Evolutionary conservation across 1,140 invertebrate genomes (phyloP), one percentile per base, ranked within the genome.

Genomic region (Pentalonia nigronervosa): DNA sequence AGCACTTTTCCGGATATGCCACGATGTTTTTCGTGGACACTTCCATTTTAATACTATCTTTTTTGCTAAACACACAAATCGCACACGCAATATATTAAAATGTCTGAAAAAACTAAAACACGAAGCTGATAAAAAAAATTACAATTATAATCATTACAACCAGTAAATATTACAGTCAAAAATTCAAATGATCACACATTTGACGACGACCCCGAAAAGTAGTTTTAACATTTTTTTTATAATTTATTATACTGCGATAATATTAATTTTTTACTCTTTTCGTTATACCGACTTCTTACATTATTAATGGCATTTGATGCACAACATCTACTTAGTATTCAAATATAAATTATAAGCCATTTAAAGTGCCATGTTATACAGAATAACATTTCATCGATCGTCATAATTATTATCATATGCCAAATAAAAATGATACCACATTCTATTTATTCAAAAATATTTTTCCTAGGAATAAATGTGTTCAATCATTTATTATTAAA

Each of bases 1-100:
- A 94, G 95, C 98, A 99, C 94, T 97, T 95, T 83, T 97, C 96
- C 1, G 97, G 96, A 94, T 97, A 97, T 0, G 98, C 97, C 2
- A 96, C 96, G 89, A 99, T 95, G 95, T 99, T 98, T 95, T 98
- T 98, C 53, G 97, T 96, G 1, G 97, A 96, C 17, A 98, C 96
- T 94, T 97, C 95, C 96, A 98, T 98, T 93, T 97, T 96, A 1
- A 50, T 93, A 96, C 96, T 83, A 93, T 95, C 93, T 89, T 95
- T 93, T 92, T 95, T 95, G 95, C 95, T 93, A 94, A 95, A 95
- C 94, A 94, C 94, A 93, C 17, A 36, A 50, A 36, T 14, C 2
- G 60, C n/a, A 11, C 25, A 67, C 4, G 30, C n/a, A 53, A 89
- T 53, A 36, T 81, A 91, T 47, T n/a, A 30, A 67, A 30, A 67